Evolutionary conservation across 2,113 vertebrate genomes (phyloP).

Genomic region (Ictidomys tridecemlineatus): DNA sequence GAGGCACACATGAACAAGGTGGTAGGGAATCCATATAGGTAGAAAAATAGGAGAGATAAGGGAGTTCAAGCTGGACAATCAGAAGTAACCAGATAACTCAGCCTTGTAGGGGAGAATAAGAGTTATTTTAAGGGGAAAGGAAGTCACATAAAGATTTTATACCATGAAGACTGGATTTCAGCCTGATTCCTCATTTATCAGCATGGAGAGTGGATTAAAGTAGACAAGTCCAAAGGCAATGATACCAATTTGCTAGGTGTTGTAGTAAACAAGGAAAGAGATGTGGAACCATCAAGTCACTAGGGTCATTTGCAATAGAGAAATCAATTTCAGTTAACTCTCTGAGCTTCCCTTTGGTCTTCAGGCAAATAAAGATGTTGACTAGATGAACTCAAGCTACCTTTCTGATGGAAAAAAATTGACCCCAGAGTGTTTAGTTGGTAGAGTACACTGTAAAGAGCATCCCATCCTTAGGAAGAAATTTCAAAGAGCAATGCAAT

Average conservation of each 20-base stretch:
- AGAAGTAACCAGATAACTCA: background rate
- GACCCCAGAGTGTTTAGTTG: background rate
- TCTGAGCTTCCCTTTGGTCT: background rate
- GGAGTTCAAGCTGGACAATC: background rate
- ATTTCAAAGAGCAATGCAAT: background rate
- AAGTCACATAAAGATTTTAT: background rate
- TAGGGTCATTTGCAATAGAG: background rate
- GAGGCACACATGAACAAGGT: background rate
- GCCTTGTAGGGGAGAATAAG: background rate
- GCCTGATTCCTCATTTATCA: background rate
- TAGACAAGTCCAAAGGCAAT: background rate
- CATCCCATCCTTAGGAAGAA: background rate
- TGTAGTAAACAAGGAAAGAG: background rate
- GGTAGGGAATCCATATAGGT: background rate
- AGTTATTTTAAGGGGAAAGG: background rate
- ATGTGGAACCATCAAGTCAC: background rate
- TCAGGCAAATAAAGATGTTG: background rate
- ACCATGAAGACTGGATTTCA: background rate
- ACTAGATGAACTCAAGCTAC: background rate
- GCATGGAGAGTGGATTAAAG: background rate
- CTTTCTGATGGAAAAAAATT: background rate
- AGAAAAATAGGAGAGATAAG: background rate
- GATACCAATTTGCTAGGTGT: background rate
- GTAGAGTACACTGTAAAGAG: background rate
- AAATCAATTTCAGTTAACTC: conserved; percentile 7